Conservation (phyloP, 2,113 vertebrate genomes). For the Hoplias malabaricus region DNA sequence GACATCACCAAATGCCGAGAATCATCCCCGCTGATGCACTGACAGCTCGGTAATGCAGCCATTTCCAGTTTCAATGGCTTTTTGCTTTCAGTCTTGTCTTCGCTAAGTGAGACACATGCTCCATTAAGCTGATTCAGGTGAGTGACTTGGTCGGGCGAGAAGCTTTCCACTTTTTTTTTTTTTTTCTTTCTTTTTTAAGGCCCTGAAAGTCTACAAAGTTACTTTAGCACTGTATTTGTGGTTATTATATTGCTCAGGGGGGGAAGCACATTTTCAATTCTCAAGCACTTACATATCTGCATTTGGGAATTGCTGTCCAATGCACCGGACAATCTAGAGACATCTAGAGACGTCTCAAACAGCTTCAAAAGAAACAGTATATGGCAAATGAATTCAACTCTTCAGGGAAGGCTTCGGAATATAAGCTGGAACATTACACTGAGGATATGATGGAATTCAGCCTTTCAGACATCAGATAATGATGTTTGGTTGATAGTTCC, state of each 20-base stretch:
- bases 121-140: neutral
- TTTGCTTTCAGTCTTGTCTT: neutral
- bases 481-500: no score
- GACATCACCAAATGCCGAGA: neutral
- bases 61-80: neutral
- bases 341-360: no score
- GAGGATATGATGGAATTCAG: no score
- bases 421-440: no score
- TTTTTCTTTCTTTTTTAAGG: no score
- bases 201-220: neutral
- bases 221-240: neutral
- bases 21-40: constrained; percentile 10
- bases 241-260: neutral
- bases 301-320: neutral
- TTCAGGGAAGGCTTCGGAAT: no score
- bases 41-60: neutral
- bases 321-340: no score
- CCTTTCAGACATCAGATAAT: no score
- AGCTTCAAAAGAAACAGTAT: no score
- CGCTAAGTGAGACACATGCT: neutral
- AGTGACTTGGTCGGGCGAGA: neutral
- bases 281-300: neutral
- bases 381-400: no score
- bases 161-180: neutral
- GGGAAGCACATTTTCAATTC: neutral